Conservation (phyloP, 2,113 vertebrate species). For the Microcebus ravelobensis region DNA sequence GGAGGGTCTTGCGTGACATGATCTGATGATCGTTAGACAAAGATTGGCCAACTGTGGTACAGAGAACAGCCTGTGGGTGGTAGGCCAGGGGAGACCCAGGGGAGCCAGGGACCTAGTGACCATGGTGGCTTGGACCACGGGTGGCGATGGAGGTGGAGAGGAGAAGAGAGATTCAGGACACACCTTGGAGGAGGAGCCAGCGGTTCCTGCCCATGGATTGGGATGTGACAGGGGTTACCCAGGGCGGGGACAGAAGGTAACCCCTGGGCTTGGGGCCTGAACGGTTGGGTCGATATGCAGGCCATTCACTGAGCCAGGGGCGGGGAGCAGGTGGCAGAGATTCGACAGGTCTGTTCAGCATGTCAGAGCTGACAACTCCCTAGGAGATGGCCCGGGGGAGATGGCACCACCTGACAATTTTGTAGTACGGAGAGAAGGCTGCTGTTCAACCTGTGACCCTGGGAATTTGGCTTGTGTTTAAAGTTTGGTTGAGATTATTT, state of each 20-base stretch:
- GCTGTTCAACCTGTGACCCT: background rate
- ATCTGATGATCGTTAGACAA: background rate
- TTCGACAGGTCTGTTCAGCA: background rate
- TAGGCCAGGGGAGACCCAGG: background rate
- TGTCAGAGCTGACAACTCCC: background rate
- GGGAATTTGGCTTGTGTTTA: background rate
- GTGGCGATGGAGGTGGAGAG: background rate
- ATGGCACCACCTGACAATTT: rapidly evolving
- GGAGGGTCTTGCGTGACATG: background rate
- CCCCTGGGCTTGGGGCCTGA: background rate
- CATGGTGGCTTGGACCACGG: background rate
- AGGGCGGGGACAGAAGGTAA: background rate
- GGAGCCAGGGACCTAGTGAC: too few species aligned
- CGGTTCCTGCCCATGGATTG: background rate
- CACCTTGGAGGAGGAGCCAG: too few species aligned
- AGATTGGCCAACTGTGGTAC: rapidly evolving
- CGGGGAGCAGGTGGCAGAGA: background rate
- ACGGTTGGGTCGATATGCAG: background rate
- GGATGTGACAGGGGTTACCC: background rate
- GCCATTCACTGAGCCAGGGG: too few species aligned
- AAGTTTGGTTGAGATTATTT: background rate
- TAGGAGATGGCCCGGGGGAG: too few species aligned
- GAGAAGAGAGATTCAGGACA: too few species aligned
- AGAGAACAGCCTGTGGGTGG: background rate
- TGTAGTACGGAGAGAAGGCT: background rate